Conservation (phyloP, 2,797 vertebrate species). For the Eupleurogrammus muticus region DNA sequence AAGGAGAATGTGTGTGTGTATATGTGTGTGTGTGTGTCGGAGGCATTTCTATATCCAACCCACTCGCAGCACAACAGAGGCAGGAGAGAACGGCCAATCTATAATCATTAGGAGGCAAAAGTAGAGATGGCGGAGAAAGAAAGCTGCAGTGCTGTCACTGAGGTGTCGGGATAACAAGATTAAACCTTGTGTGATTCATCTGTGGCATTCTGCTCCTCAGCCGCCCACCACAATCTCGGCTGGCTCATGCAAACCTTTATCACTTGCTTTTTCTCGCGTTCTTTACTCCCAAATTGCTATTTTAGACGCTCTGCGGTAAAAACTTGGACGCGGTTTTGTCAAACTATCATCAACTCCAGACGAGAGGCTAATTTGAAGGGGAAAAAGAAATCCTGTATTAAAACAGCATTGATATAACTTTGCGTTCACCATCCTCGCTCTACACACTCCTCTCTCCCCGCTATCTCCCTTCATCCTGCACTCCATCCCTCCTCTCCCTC, state of each 20-base stretch:
- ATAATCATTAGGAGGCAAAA: constrained; percentile 82
- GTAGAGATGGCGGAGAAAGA: constrained; percentile 68
- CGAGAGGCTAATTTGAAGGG: not conserved
- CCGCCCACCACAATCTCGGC: constrained; percentile 52
- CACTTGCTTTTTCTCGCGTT: constrained; percentile 29
- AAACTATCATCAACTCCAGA: not conserved
- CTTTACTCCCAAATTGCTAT: constrained; percentile 33
- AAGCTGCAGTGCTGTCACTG: constrained; percentile 73
- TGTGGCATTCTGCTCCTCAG: constrained; percentile 58
- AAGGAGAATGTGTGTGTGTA: constrained; percentile 39
- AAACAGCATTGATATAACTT: constrained; percentile 36
- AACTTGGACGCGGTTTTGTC: not conserved
- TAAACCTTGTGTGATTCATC: constrained; percentile 82
- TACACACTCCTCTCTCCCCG: constrained; percentile 11
- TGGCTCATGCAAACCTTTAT: constrained; percentile 27
- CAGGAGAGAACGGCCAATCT: constrained; percentile 72
- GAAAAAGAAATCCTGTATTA: not conserved
- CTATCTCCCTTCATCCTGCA: constrained; percentile 49
- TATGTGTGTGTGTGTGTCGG: constrained; percentile 45
- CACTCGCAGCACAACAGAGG: constrained; percentile 62
- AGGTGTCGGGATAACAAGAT: constrained; percentile 83
- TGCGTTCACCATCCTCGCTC: constrained; percentile 32
- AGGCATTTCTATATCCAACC: constrained; percentile 68
- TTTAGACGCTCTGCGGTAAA: constrained; percentile 26
- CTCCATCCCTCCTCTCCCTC: constrained; percentile 49